Percentiles rank a stretch among this genome's conserved stretches.
Conservation (phyloP, 2,797 vertebrate genomes). For the Sternarchorhynchus goeldii region DNA sequence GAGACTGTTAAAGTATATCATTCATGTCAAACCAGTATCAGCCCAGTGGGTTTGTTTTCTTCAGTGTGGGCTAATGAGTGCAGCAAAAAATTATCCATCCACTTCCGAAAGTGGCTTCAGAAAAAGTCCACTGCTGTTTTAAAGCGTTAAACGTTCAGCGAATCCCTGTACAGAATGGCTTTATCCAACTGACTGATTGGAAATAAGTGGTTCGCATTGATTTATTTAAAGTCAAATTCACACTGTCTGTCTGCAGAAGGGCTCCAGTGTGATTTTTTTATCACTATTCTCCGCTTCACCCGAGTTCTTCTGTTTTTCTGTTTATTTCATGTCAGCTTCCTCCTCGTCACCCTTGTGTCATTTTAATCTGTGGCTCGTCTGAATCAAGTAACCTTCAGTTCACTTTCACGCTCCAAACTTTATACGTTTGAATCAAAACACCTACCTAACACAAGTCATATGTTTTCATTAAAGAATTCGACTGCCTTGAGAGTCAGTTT, state of each 20-base stretch:
- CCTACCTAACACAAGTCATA: background rate
- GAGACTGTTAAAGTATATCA: background rate
- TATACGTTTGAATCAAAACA: slow-evolving; percentile 10
- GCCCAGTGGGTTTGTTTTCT: no score
- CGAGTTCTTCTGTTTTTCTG: background rate
- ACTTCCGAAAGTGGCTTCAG: no score
- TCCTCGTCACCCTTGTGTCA: background rate
- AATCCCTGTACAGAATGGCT: background rate
- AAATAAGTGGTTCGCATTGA: slow-evolving; percentile 6
- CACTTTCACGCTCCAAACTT: slow-evolving; percentile 32
- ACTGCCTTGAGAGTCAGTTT: slow-evolving; percentile 39
- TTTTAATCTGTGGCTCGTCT: slow-evolving; percentile 13
- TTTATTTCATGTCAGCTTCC: slow-evolving; percentile 14
- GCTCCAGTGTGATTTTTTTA: background rate
- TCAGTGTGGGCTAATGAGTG: no score
- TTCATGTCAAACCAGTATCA: background rate
- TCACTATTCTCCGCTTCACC: background rate
- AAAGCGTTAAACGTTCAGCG: background rate
- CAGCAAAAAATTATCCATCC: no score
- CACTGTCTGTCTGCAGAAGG: background rate
- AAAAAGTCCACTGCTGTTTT: background rate
- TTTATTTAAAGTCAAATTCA: slow-evolving; percentile 15
- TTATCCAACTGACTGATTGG: background rate
- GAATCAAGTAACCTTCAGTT: slow-evolving; percentile 36
- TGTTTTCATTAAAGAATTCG: slow-evolving; percentile 29